Evolutionary conservation across 2,888 invertebrate genomes (phyloP).

Genomic region (Lepidocyrtoides sp.): DNA sequence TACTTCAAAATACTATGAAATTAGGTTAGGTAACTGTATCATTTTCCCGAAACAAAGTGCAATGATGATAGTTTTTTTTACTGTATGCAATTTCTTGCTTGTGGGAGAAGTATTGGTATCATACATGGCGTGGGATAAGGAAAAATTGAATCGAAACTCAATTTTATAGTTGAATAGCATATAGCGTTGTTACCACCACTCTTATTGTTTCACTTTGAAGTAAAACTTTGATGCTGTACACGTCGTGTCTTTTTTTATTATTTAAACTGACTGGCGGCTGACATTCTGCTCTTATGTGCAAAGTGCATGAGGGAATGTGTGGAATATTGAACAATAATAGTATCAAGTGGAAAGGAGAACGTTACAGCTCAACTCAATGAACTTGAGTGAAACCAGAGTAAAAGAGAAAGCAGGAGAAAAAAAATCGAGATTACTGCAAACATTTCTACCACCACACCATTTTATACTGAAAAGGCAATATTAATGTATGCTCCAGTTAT

Average conservation of each 20-base stretch:
- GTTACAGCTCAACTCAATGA: slow-evolving; percentile 29
- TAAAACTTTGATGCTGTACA: slow-evolving; percentile 1
- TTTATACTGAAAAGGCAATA: background rate
- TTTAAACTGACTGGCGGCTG: slow-evolving; percentile 41
- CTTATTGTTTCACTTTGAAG: background rate
- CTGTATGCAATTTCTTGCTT: too few species aligned
- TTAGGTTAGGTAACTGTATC: too few species aligned
- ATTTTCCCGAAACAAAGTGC: too few species aligned
- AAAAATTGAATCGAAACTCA: too few species aligned
- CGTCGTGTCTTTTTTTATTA: slow-evolving; percentile 48
- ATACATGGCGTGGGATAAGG: too few species aligned
- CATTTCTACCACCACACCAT: too few species aligned
- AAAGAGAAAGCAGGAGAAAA: background rate
- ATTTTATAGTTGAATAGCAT: too few species aligned
- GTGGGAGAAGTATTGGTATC: too few species aligned
- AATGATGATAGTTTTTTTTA: too few species aligned
- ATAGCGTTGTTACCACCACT: background rate
- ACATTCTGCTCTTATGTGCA: slow-evolving; percentile 28
- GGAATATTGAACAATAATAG: too few species aligned
- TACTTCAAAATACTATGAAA: too few species aligned
- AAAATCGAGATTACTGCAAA: slow-evolving; percentile 55
- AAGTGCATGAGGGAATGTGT: background rate
- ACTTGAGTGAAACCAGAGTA: background rate
- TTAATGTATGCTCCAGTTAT: slow-evolving; percentile 33
- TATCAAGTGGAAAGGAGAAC: background rate